Percentiles rank a stretch among this genome's conserved stretches.
These are phyloP conservation scores for Netelia virgata DNA, from an alignment of 2,888 invertebrate species.

Conservation along the genomic window DNA sequence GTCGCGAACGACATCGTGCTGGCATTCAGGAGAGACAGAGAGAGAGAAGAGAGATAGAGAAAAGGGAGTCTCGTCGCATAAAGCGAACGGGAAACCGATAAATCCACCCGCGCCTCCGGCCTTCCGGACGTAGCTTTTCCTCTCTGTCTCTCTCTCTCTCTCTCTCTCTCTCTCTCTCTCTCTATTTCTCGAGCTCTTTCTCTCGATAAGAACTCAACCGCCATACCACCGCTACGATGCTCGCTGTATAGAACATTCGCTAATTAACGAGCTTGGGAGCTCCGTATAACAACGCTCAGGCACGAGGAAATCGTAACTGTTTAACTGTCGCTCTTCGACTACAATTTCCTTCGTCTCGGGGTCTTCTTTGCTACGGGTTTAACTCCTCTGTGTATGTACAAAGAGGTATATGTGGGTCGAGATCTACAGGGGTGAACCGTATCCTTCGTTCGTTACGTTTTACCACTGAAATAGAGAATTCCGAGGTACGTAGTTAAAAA, in stretches of 20 bases:
- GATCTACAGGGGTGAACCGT: slow-evolving; percentile 30
- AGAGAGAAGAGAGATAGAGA: slow-evolving; percentile 49
- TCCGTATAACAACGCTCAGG: slow-evolving; percentile 61
- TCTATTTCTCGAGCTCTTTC: slow-evolving; percentile 30
- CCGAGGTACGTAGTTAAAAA: slow-evolving; percentile 3
- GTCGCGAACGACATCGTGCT: slow-evolving; percentile 53
- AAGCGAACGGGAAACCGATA: slow-evolving; percentile 70
- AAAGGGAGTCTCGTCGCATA: slow-evolving; percentile 63
- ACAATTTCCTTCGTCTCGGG: slow-evolving; percentile 61
- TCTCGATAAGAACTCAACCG: slow-evolving; percentile 61
- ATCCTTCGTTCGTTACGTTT: slow-evolving; percentile 26
- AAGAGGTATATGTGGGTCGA: slow-evolving; percentile 13
- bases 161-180: slow-evolving; percentile 38
- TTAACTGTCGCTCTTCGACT: slow-evolving; percentile 68
- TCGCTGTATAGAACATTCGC: slow-evolving; percentile 45
- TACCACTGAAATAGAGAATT: not conserved
- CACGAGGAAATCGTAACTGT: slow-evolving; percentile 69
- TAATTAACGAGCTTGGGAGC: slow-evolving; percentile 64
- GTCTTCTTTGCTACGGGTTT: slow-evolving; percentile 29
- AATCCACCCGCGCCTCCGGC: slow-evolving; percentile 67
- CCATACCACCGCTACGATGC: slow-evolving; percentile 12
- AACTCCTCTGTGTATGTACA: not conserved
- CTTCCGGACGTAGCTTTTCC: slow-evolving; percentile 61
- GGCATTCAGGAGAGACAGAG: slow-evolving; percentile 40
- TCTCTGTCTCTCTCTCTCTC: slow-evolving; percentile 23